Evolutionary conservation across 2,888 invertebrate species (phyloP).

Genomic region (Criorhina ranunculi): DNA sequence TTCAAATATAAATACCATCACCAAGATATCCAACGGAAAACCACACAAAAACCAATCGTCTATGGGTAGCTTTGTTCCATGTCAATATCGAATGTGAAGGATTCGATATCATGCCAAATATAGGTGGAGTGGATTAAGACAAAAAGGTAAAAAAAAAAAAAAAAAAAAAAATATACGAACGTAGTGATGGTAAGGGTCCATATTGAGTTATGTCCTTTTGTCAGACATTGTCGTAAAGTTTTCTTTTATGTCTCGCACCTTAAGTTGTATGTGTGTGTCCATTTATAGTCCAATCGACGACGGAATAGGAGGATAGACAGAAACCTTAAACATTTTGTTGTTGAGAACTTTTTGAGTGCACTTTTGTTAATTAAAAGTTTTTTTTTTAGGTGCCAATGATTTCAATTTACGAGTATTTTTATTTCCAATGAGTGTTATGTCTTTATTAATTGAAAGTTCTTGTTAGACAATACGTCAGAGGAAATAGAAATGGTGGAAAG

Average conservation of each 20-base stretch:
- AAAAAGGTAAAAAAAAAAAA: constrained; percentile 2
- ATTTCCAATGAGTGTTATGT: constrained; percentile 33
- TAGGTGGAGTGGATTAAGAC: constrained; percentile 41
- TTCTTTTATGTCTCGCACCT: constrained; percentile 42
- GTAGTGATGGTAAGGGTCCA: constrained; percentile 14
- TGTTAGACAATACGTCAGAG: constrained; percentile 1
- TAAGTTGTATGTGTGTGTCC: constrained; percentile 30
- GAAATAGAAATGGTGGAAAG: neutral
- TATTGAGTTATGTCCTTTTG: constrained; percentile 43
- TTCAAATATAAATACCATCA: constrained; percentile 22
- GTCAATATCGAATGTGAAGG: constrained; percentile 54
- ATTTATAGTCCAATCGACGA: constrained; percentile 20
- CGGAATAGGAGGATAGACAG: neutral
- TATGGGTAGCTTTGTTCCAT: constrained; percentile 19
- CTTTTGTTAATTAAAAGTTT: constrained; percentile 74
- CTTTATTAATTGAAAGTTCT: constrained; percentile 64
- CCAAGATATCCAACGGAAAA: constrained; percentile 17
- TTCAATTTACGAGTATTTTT: constrained; percentile 28
- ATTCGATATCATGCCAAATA: constrained; percentile 53
- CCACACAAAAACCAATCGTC: constrained; percentile 1
- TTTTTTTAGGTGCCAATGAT: constrained; percentile 56
- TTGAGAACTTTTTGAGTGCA: constrained; percentile 50
- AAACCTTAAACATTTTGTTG: neutral
- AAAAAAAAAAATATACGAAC: constrained; percentile 8
- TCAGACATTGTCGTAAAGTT: constrained; percentile 46